Conservation (phyloP, 2,888 invertebrate genomes). For the Ichneumoninae sp. region DNA sequence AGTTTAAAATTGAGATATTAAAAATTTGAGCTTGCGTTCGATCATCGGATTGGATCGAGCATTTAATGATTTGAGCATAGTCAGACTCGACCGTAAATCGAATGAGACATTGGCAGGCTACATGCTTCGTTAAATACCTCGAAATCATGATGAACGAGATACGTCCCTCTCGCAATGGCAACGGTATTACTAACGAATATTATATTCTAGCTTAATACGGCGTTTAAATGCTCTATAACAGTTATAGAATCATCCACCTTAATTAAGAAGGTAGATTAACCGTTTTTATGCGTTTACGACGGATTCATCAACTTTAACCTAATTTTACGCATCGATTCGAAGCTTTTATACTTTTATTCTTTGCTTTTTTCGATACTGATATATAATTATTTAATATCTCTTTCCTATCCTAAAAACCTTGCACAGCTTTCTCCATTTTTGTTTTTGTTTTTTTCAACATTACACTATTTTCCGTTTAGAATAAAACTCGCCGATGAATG, state of each 20-base stretch:
- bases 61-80: conserved; percentile 62
- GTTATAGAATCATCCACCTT: conserved; percentile 53
- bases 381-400: conserved; percentile 50
- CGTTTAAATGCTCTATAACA: conserved; percentile 60
- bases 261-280: conserved; percentile 57
- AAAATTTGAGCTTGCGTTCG: conserved; percentile 32
- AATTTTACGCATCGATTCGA: conserved; percentile 52
- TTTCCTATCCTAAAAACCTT: conserved; percentile 58
- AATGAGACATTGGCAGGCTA: conserved; percentile 68
- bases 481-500: conserved; percentile 34
- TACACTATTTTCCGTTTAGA: conserved; percentile 28
- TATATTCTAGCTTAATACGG: conserved; percentile 60
- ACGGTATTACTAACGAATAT: conserved; percentile 60
- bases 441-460: conserved; percentile 32
- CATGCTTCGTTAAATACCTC: conserved; percentile 68
- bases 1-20: not conserved
- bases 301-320: conserved; percentile 35
- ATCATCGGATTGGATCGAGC: conserved; percentile 39
- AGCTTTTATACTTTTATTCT: conserved; percentile 32
- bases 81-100: conserved; percentile 60
- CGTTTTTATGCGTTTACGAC: conserved; percentile 55
- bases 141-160: conserved; percentile 66
- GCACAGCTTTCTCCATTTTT: conserved; percentile 40
- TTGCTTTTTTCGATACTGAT: conserved; percentile 21
- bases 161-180: conserved; percentile 58